Percentiles rank a stretch among this genome's conserved stretches.
phyloP scores from a whole-genome alignment of 2,888 invertebrate genomes.

The Nymphalis polychloros region DNA sequence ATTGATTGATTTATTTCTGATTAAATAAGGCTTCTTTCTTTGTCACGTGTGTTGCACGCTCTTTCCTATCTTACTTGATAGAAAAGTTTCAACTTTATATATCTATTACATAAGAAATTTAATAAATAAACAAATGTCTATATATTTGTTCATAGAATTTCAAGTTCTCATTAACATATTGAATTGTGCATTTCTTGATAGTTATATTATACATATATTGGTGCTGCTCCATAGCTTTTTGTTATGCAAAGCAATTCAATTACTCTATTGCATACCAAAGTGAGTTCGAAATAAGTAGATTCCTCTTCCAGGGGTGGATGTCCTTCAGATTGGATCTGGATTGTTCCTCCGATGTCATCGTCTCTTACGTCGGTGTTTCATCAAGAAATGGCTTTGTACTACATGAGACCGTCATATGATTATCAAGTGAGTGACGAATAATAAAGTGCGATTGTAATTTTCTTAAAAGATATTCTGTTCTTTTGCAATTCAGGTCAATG shows the following conservation, averaged over 20 bases:
- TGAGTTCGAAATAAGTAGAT: background rate
- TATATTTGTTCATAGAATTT: background rate
- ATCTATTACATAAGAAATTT: no score
- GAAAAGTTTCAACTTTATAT: no score
- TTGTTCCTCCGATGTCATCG: constrained; percentile 88
- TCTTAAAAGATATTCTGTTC: no score
- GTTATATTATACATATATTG: background rate
- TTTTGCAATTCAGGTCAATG: no score
- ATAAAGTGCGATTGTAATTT: no score
- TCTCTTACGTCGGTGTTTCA: constrained; percentile 90
- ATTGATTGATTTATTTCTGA: no score
- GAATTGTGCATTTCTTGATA: background rate
- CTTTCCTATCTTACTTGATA: no score
- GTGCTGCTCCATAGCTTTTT: background rate
- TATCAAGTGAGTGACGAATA: constrained; percentile 85
- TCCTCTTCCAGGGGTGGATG: constrained; percentile 84
- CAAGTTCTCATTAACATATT: background rate
- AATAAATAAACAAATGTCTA: background rate
- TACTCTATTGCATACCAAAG: constrained; percentile 2
- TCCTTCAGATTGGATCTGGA: constrained; percentile 93
- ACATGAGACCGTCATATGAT: constrained; percentile 93
- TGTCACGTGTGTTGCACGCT: no score
- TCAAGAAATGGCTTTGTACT: constrained; percentile 94
- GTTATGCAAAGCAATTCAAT: constrained; percentile 6
- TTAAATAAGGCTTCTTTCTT: no score